Percentiles rank a stretch among this genome's conserved stretches.
Evolutionary conservation across 2,797 vertebrate genomes (phyloP).

Genomic region (Trichosurus vulpecula): DNA sequence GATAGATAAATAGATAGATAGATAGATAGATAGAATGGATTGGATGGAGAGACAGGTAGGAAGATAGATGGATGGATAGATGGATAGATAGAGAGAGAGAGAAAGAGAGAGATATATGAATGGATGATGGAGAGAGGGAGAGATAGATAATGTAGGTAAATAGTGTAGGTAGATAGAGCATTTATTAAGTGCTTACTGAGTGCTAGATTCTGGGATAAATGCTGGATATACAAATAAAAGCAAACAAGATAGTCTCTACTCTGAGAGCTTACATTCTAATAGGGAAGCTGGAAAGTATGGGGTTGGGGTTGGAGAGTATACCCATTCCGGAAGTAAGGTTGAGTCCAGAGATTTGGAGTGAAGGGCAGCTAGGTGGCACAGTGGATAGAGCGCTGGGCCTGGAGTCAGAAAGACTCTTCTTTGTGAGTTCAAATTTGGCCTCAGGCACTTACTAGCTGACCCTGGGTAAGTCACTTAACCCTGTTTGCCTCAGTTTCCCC

Average conservation of each 20-base stretch:
- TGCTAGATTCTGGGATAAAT: neutral
- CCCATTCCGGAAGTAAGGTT: neutral
- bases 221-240: neutral
- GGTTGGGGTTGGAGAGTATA: neutral
- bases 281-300: neutral
- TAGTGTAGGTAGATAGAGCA: neutral
- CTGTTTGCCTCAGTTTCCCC: neutral
- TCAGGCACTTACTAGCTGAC: neutral
- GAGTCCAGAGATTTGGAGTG: neutral
- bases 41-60: too few relatives aligned
- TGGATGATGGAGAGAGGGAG: too few relatives aligned
- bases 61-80: neutral
- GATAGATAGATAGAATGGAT: neutral
- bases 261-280: neutral
- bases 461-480: neutral
- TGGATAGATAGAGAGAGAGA: too few relatives aligned
- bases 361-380: neutral
- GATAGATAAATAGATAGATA: neutral
- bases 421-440: neutral
- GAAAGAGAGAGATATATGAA: too few relatives aligned
- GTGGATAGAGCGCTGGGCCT: neutral
- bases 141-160: neutral
- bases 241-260: neutral
- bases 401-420: neutral
- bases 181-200: neutral